These are phyloP conservation scores for Bombus pyrosoma DNA, from an alignment of 1,140 invertebrate genomes.

Conservation along the genomic window DNA sequence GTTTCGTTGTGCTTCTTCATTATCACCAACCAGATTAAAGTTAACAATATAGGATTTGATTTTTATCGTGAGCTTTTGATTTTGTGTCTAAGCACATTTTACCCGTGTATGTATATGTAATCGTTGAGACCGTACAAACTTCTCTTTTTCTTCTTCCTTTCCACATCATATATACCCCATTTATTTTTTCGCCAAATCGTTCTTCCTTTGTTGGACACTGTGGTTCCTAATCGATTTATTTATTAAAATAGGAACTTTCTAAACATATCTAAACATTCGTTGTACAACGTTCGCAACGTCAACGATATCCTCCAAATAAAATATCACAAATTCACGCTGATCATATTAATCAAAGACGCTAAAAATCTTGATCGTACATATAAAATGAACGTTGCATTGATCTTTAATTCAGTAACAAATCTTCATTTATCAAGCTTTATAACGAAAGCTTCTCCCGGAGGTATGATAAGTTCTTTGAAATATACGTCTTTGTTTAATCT, in stretches of 20 bases:
- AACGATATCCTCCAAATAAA: constrained; percentile 14
- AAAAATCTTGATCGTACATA: not conserved
- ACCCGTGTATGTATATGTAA: not conserved
- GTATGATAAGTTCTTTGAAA: constrained; percentile 86
- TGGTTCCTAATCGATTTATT: constrained; percentile 9
- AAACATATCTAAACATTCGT: constrained; percentile 32
- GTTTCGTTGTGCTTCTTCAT: constrained; percentile 53
- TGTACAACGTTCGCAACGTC: constrained; percentile 43
- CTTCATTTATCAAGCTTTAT: constrained; percentile 87
- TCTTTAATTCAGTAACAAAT: not conserved
- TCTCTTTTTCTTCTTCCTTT: not conserved
- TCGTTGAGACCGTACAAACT: not conserved
- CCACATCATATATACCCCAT: not conserved
- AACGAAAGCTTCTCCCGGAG: constrained; percentile 85
- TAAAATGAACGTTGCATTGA: constrained; percentile 23
- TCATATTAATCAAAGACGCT: constrained; percentile 7
- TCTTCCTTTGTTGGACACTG: not conserved
- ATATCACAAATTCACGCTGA: constrained; percentile 8
- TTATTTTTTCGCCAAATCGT: not conserved
- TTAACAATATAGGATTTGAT: constrained; percentile 37
- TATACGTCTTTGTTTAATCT: constrained; percentile 85
- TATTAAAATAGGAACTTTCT: constrained; percentile 42
- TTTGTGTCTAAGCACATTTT: constrained; percentile 23
- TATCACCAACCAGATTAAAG: constrained; percentile 14
- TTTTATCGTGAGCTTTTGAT: constrained; percentile 11